Evolutionary conservation across 2,888 invertebrate species (phyloP), one percentile per base, ranked within the genome.

Genomic region (Patella ulyssiponensis): DNA sequence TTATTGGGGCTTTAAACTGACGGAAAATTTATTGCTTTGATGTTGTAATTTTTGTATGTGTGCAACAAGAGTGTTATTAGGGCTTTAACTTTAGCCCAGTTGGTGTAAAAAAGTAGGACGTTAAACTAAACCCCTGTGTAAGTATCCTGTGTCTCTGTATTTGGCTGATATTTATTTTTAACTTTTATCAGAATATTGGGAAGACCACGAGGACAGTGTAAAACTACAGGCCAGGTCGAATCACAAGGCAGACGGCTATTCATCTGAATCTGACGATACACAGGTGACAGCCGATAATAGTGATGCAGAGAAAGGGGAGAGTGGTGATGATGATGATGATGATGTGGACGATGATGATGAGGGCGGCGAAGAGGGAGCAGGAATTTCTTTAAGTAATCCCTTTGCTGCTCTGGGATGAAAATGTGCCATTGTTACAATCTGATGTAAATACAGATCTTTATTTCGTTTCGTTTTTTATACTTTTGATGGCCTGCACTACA

Each of bases 181-280:
- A 76, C 58, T 56, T 77, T 74, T 79, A 78, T 5, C 92, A 95
- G 95, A 93, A 73, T 92, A 92, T 83, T 95, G 94, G 93, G 93
- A 93, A 82, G 91, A 84, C 0, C 94, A 95, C 89, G 93, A 94
- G 0, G 86, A 87, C 52, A 86, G 88, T 11, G 69, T 75, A 27
- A 94, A 95, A 80, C 90, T 95, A 0, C 93, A 94, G 83, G 93
- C 93, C 83, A 93, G 96, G 0, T 93, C 93, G 81, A 94, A 80
- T 27, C 71, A 79, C 20, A 82, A 85, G 70, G 77, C 77, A n/a
- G 53, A 69, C 69, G 53, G 81, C 51, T 73, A 78, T 44, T 64
- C 73, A 94, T 94, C 94, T 12, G 77, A 80, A 94, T 94, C 94
- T 23, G 80, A 80, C 15, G 69, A 69, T 20, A 79, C 79, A 15